phyloP scores from a whole-genome alignment of 2,888 invertebrate species.

The Villa cingulata region DNA sequence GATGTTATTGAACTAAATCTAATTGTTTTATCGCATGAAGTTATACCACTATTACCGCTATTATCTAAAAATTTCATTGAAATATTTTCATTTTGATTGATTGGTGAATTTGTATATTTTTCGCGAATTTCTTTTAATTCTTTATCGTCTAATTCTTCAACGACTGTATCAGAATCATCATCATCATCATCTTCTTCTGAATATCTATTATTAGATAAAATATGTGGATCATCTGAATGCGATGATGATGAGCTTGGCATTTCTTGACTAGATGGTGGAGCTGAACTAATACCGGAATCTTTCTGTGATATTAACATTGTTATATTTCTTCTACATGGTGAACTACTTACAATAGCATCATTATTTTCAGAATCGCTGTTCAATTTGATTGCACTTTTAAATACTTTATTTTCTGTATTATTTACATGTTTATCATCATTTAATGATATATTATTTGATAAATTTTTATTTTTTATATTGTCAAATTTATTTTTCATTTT shows the following conservation, averaged over 20 bases:
- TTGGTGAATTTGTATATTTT: no score
- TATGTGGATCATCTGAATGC: constrained; percentile 1
- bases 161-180: constrained; percentile 3
- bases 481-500: no score
- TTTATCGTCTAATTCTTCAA: no score
- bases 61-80: no score
- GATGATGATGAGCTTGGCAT: constrained; percentile 2
- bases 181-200: background rate
- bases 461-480: background rate
- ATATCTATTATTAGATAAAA: background rate
- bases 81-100: no score
- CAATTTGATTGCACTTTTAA: background rate
- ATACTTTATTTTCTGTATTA: constrained; percentile 1
- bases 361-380: no score
- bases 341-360: no score
- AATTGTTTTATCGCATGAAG: no score
- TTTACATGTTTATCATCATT: background rate
- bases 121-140: no score
- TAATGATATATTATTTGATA: background rate
- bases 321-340: no score
- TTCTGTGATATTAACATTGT: constrained; percentile 15
- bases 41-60: no score
- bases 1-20: no score
- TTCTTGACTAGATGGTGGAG: constrained; percentile 20
- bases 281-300: constrained; percentile 21